Evolutionary conservation across 2,888 invertebrate species (phyloP).

Genomic region (Pedicia rivosa): DNA sequence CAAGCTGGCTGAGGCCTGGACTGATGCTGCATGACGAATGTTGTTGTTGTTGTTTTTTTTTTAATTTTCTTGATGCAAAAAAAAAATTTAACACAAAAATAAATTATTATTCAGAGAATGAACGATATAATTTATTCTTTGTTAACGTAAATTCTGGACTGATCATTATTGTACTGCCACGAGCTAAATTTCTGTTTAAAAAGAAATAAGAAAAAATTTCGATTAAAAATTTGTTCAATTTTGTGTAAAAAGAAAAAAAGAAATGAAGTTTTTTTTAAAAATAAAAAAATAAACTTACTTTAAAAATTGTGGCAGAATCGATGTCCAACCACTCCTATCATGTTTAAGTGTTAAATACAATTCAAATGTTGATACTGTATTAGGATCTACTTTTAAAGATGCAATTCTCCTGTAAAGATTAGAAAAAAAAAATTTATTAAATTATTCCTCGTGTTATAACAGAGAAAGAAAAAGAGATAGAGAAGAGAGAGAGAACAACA

Average conservation of each 20-base stretch:
- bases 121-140: slow-evolving; percentile 82
- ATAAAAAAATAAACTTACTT: slow-evolving; percentile 46
- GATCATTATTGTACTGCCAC: slow-evolving; percentile 75
- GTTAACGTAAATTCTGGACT: slow-evolving; percentile 77
- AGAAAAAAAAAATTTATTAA: slow-evolving; percentile 5
- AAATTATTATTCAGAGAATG: slow-evolving; percentile 34
- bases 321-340: slow-evolving; percentile 74
- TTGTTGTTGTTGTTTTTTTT: not conserved
- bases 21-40: not conserved
- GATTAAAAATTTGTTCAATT: too few relatives aligned
- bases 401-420: slow-evolving; percentile 44
- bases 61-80: not conserved
- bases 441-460: too few relatives aligned
- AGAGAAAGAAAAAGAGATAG: too few relatives aligned
- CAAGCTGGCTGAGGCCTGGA: too few relatives aligned
- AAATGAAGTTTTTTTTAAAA: not conserved
- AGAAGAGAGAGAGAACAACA: too few relatives aligned
- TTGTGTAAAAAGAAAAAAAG: not conserved
- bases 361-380: slow-evolving; percentile 81
- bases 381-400: slow-evolving; percentile 71
- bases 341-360: slow-evolving; percentile 76
- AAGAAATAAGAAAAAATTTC: slow-evolving; percentile 16
- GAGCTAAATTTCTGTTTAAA: slow-evolving; percentile 57
- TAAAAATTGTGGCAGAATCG: slow-evolving; percentile 73
- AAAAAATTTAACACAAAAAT: not conserved